Evolutionary conservation across 2,113 vertebrate species (phyloP).

Genomic region (Trichomycterus rosablanca): DNA sequence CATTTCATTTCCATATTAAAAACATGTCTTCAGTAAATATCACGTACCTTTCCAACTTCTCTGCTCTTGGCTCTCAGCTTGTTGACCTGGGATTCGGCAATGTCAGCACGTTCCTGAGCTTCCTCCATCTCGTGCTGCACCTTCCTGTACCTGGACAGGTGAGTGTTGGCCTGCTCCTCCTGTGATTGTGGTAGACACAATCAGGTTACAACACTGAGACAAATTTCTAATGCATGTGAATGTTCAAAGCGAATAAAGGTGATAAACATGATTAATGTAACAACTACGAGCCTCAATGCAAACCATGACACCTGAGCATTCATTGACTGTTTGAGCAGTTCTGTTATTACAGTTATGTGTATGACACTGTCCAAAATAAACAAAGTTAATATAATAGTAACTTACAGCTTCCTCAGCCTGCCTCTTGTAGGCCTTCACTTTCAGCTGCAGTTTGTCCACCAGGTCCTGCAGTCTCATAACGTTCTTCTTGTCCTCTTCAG

Average conservation of each 20-base stretch:
- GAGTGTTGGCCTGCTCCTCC: slow-evolving; percentile 61
- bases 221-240: no score
- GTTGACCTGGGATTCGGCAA: slow-evolving; percentile 77
- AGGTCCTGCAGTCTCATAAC: slow-evolving; percentile 67
- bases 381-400: neutral
- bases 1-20: no score
- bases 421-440: slow-evolving; percentile 71
- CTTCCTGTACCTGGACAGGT: slow-evolving; percentile 68
- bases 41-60: slow-evolving; percentile 61
- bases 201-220: no score
- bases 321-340: neutral
- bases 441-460: slow-evolving; percentile 73
- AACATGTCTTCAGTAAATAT: no score
- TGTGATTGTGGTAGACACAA: slow-evolving; percentile 17
- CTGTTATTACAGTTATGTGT: no score
- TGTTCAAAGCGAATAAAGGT: no score
- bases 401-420: slow-evolving; percentile 68
- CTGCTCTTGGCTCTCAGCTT: slow-evolving; percentile 67
- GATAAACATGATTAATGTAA: no score
- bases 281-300: no score
- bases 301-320: no score
- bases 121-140: slow-evolving; percentile 76
- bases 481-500: slow-evolving; percentile 57
- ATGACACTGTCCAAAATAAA: neutral
- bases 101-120: slow-evolving; percentile 75